Conservation (phyloP, 1,140 invertebrate species). For the Halesus radiatus region DNA sequence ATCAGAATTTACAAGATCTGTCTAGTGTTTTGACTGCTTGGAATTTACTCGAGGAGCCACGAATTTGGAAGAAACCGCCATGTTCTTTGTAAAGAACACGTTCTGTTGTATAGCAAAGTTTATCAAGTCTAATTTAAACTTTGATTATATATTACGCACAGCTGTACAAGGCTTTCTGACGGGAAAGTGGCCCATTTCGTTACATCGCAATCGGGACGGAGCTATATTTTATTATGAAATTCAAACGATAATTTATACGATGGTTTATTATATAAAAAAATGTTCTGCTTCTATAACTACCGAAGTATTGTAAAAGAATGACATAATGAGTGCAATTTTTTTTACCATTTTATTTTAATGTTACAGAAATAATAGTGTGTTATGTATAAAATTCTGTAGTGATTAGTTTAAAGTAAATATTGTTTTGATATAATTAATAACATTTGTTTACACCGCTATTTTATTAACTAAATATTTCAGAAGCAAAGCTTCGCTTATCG, state of each 20-base stretch:
- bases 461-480: too few relatives aligned
- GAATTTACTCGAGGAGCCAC: conserved; percentile 36
- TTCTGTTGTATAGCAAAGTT: conserved; percentile 50
- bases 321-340: too few relatives aligned
- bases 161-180: conserved; percentile 49
- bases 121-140: conserved; percentile 58
- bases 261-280: background rate
- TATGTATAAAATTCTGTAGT: too few relatives aligned
- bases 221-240: conserved; percentile 42
- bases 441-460: too few relatives aligned
- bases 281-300: too few relatives aligned
- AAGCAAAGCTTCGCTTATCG: too few relatives aligned
- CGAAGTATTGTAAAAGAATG: too few relatives aligned
- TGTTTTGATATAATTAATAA: too few relatives aligned
- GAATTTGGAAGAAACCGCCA: conserved; percentile 47
- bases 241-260: background rate
- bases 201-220: conserved; percentile 1
- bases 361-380: too few relatives aligned
- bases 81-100: conserved; percentile 53
- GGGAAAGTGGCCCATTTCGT: conserved; percentile 32
- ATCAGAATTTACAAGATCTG: conserved; percentile 26
- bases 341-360: too few relatives aligned
- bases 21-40: conserved; percentile 42
- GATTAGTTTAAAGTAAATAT: too few relatives aligned
- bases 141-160: conserved; percentile 56